These are phyloP conservation scores for Semnornis frantzii DNA, from an alignment of 2,113 vertebrate genomes.

Conservation along the genomic window DNA sequence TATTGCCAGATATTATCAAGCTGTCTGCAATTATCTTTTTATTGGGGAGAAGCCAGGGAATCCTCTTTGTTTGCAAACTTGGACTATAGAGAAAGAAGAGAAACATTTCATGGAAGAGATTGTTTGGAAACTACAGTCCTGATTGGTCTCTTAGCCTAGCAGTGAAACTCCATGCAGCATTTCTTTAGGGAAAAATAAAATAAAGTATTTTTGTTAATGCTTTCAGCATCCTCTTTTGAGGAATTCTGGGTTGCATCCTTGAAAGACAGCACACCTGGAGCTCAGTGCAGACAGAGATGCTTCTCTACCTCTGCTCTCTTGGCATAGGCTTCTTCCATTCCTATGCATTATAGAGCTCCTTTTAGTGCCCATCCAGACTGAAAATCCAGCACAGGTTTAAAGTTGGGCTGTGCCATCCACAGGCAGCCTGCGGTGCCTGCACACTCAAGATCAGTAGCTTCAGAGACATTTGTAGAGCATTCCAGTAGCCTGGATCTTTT, in stretches of 20 bases:
- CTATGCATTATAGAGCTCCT: not conserved
- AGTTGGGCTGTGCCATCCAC: not conserved
- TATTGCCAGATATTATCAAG: conserved; percentile 62
- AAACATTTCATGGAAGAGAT: conserved; percentile 35
- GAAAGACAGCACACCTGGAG: not conserved
- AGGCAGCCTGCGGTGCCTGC: not conserved
- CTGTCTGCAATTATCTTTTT: conserved; percentile 63
- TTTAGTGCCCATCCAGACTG: not conserved
- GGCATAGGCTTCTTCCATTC: not conserved
- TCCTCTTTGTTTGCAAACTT: conserved; percentile 56
- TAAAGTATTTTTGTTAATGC: not conserved
- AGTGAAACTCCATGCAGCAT: not conserved
- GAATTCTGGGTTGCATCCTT: not conserved
- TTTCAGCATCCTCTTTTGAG: conserved; percentile 3
- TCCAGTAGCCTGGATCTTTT: not conserved
- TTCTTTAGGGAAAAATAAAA: not conserved
- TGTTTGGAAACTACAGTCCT: conserved; percentile 46
- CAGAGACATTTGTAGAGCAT: not conserved
- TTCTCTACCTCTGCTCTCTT: not conserved
- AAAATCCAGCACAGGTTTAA: not conserved
- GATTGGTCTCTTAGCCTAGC: conserved; percentile 20
- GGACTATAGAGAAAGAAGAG: conserved; percentile 23
- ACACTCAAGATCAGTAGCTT: not conserved
- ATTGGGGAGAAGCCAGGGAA: conserved; percentile 49
- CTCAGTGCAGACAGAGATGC: not conserved